Conservation (phyloP, 2,888 invertebrate species). For the Phrixothrix hirtus region DNA sequence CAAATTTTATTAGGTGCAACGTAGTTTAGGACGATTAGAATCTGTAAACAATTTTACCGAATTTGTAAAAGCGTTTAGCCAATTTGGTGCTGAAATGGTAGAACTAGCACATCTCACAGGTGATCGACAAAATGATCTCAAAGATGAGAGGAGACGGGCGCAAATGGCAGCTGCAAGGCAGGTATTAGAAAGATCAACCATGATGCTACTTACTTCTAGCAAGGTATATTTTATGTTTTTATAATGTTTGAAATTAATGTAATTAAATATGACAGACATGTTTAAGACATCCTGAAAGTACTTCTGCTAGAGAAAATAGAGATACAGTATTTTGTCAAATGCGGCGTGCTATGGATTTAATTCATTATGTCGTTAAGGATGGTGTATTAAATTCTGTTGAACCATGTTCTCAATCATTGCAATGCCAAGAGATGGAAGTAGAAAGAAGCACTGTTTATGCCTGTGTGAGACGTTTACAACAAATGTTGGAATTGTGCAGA, state of each 20-base stretch:
- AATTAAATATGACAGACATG: conserved; percentile 67
- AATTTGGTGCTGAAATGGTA: conserved; percentile 98
- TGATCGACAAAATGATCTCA: conserved; percentile 78
- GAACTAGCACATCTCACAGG: conserved; percentile 94
- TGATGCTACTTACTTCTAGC: conserved; percentile 95
- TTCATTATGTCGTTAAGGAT: conserved; percentile 96
- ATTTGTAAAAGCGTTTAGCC: conserved; percentile 97
- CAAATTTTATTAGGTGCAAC: conserved; percentile 65
- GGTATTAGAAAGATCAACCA: conserved; percentile 92
- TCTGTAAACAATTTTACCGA: conserved; percentile 92
- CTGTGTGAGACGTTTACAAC: conserved; percentile 81
- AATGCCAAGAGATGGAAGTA: conserved; percentile 67
- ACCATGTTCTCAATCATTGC: conserved; percentile 47
- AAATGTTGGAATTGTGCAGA: conserved; percentile 83
- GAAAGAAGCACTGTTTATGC: conserved; percentile 75
- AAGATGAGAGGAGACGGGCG: conserved; percentile 91
- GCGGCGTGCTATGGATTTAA: conserved; percentile 94
- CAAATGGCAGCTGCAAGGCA: conserved; percentile 97
- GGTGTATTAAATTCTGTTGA: conserved; percentile 74
- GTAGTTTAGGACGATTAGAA: conserved; percentile 81
- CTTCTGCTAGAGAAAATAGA: conserved; percentile 90
- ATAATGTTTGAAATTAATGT: background rate
- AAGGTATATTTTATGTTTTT: conserved; percentile 65
- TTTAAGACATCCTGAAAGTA: conserved; percentile 91
- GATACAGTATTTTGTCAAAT: conserved; percentile 99